phyloP scores from a whole-genome alignment of 2,888 invertebrate species.

The Vandiemenella viatica region DNA sequence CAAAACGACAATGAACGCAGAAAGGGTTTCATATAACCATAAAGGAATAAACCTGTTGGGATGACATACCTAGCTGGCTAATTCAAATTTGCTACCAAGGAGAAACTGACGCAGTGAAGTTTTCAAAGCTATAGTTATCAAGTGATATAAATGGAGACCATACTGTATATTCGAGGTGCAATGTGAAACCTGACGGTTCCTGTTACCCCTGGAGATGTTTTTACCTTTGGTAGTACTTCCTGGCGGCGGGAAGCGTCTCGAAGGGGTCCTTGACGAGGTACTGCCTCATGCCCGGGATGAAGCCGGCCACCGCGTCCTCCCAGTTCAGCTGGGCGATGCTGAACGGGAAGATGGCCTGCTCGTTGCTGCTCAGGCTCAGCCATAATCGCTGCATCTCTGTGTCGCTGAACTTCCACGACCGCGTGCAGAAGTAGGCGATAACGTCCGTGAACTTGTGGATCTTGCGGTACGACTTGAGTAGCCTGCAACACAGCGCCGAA shows the following conservation, averaged over 20 bases:
- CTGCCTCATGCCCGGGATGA: background rate
- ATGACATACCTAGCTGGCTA: no score
- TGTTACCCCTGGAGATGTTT: no score
- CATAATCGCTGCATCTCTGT: background rate
- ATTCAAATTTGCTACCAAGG: no score
- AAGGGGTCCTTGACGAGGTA: background rate
- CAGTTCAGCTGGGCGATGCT: background rate
- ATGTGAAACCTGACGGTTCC: no score
- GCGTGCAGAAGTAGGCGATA: background rate
- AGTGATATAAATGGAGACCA: no score
- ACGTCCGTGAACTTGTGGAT: background rate
- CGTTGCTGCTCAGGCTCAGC: background rate
- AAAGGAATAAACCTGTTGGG: no score
- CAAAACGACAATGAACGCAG: no score
- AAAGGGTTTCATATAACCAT: no score
- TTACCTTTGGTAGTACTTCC: background rate
- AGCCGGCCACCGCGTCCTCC: background rate
- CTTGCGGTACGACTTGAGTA: background rate
- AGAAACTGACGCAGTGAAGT: no score
- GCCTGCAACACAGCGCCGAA: no score
- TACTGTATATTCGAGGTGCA: no score
- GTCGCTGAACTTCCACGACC: background rate
- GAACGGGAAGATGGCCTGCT: background rate
- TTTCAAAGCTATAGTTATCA: no score
- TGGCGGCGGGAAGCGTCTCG: background rate